A percentile compares a stretch with the other conserved stretches of the same genome.
Conservation (phyloP, 2,113 vertebrate genomes). For the Antigone vipio region DNA sequence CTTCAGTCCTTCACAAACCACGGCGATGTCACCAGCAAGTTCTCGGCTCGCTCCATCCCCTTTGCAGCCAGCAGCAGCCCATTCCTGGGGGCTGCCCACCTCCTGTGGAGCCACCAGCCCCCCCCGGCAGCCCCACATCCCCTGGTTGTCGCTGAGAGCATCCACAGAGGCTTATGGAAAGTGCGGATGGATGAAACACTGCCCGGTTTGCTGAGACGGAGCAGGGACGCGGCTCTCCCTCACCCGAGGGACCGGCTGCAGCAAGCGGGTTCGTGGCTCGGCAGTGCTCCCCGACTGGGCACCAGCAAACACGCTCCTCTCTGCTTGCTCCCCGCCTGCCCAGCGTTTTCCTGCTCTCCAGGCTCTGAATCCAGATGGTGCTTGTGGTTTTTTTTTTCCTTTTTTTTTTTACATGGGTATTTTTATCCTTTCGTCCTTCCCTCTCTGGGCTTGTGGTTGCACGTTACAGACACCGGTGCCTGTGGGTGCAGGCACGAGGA, state of each 20-base stretch:
- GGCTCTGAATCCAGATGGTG: background rate
- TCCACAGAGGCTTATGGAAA: background rate
- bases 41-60: background rate
- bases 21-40: background rate
- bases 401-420: background rate
- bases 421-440: background rate
- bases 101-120: background rate
- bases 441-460: background rate
- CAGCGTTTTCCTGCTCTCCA: background rate
- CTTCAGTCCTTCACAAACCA: background rate
- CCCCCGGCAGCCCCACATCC: accelerated
- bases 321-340: background rate
- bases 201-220: background rate
- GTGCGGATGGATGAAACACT: background rate
- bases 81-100: background rate
- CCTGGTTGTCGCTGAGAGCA: background rate
- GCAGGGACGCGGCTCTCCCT: background rate
- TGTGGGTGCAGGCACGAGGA: background rate
- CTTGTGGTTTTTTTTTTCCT: accelerated
- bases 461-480: accelerated
- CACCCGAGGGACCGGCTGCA: accelerated
- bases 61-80: background rate
- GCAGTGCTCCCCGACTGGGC: background rate
- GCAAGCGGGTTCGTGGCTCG: accelerated
- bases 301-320: background rate